Percentiles rank a stretch among this genome's conserved stretches.
These are phyloP conservation scores for Agrenia bidenticulata DNA, from an alignment of 2,888 invertebrate genomes.

Conservation along the genomic window DNA sequence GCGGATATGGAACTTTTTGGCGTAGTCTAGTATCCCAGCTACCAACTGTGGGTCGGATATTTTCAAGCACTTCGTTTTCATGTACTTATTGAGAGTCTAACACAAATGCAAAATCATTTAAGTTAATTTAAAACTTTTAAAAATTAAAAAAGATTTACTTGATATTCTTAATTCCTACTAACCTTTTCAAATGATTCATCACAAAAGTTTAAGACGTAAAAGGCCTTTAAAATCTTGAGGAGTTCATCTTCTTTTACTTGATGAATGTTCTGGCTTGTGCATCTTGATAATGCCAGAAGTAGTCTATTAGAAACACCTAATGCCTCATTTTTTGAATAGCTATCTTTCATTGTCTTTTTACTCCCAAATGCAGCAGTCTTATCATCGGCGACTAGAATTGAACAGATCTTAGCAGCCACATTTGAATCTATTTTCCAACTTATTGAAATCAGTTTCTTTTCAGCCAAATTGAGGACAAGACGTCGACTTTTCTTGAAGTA, in stretches of 20 bases:
- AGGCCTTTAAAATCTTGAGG: constrained; percentile 55
- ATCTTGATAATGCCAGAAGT: constrained; percentile 59
- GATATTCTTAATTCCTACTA: constrained; percentile 16
- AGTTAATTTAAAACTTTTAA: constrained; percentile 53
- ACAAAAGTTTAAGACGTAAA: constrained; percentile 39
- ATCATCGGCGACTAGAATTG: constrained; percentile 42
- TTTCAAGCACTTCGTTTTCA: constrained; percentile 60
- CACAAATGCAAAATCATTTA: too few relatives aligned
- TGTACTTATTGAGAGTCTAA: constrained; percentile 64
- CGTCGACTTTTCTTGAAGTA: constrained; percentile 64
- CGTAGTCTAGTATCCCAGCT: constrained; percentile 65
- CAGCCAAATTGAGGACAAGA: constrained; percentile 63
- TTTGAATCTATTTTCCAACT: constrained; percentile 60
- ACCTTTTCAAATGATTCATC: constrained; percentile 48
- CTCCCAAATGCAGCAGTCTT: constrained; percentile 12
- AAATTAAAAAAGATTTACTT: constrained; percentile 55
- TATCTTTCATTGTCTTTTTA: constrained; percentile 39
- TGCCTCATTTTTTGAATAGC: constrained; percentile 11
- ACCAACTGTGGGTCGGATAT: constrained; percentile 61
- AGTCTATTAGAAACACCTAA: constrained; percentile 53
- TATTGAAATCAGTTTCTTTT: constrained; percentile 62
- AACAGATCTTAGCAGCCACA: constrained; percentile 54
- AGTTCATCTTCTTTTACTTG: constrained; percentile 62
- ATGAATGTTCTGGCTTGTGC: constrained; percentile 66
- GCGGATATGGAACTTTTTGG: constrained; percentile 63